These are phyloP conservation scores for Pogonophryne albipinna DNA, from an alignment of 2,797 vertebrate genomes.

Conservation along the genomic window DNA sequence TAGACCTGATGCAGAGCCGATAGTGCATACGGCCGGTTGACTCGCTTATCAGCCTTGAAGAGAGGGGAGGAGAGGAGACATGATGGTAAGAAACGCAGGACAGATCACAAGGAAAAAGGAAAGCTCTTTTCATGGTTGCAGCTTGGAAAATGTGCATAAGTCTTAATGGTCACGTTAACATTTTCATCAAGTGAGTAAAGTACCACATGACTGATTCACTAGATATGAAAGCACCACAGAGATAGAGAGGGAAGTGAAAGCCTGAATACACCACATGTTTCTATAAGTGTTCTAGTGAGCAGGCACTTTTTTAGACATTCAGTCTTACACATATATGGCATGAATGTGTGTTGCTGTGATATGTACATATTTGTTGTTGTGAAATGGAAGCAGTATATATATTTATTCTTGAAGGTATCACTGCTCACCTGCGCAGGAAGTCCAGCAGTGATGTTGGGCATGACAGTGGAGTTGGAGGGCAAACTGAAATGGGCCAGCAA, in stretches of 20 bases:
- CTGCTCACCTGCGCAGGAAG: constrained; percentile 83
- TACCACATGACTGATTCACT: constrained; percentile 39
- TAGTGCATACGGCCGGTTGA: constrained; percentile 49
- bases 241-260: constrained; percentile 67
- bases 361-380: neutral
- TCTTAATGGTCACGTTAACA: neutral
- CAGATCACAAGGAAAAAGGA: neutral
- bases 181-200: constrained; percentile 25
- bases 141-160: neutral
- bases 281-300: constrained; percentile 32
- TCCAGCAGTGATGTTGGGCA: constrained; percentile 89
- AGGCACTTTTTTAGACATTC: constrained; percentile 18
- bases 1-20: constrained; percentile 79
- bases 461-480: constrained; percentile 74
- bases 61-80: constrained; percentile 10
- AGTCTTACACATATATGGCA: neutral
- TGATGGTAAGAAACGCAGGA: neutral
- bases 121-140: neutral
- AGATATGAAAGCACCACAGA: constrained; percentile 50
- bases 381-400: constrained; percentile 2
- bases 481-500: constrained; percentile 81
- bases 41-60: constrained; percentile 61
- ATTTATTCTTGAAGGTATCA: neutral
- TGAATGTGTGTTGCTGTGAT: neutral
- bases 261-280: constrained; percentile 41